phyloP scores from a whole-genome alignment of 1,140 invertebrate species.

The Leptopilina boulardi region DNA sequence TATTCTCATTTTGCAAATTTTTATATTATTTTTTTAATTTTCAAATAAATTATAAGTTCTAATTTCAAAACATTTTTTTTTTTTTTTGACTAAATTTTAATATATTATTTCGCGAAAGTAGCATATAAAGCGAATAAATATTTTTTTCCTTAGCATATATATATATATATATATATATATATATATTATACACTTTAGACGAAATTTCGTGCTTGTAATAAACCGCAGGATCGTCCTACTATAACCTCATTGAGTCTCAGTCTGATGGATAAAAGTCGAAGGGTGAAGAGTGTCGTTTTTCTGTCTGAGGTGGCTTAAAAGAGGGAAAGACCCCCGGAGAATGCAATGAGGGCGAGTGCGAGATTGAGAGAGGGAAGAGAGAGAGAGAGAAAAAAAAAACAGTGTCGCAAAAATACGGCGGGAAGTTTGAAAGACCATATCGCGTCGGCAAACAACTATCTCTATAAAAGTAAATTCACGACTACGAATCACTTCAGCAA shows the following conservation, averaged over 20 bases:
- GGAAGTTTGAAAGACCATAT: conserved; percentile 26
- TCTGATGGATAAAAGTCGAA: conserved; percentile 15
- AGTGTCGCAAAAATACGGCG: conserved; percentile 21
- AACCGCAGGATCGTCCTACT: neutral
- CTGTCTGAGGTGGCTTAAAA: conserved; percentile 10
- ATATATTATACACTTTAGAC: too few species aligned
- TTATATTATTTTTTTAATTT: too few species aligned
- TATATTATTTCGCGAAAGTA: too few species aligned
- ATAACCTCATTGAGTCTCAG: conserved; percentile 25
- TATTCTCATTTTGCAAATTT: too few species aligned
- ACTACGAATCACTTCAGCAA: conserved; percentile 15
- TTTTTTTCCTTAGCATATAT: neutral
- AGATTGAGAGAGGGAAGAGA: neutral
- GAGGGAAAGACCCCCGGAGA: conserved; percentile 5
- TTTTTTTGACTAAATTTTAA: too few species aligned
- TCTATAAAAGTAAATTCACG: neutral
- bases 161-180: too few species aligned
- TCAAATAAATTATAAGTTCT: too few species aligned
- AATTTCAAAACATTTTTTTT: too few species aligned
- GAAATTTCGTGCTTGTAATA: conserved; percentile 18
- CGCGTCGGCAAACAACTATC: neutral
- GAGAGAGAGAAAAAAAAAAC: neutral
- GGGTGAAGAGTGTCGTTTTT: conserved; percentile 21
- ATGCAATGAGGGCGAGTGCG: neutral
- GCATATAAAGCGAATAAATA: neutral